A percentile compares a stretch with the other conserved stretches of the same genome.
Conservation (phyloP, 2,888 invertebrate genomes). For the Mamestra brassicae region DNA sequence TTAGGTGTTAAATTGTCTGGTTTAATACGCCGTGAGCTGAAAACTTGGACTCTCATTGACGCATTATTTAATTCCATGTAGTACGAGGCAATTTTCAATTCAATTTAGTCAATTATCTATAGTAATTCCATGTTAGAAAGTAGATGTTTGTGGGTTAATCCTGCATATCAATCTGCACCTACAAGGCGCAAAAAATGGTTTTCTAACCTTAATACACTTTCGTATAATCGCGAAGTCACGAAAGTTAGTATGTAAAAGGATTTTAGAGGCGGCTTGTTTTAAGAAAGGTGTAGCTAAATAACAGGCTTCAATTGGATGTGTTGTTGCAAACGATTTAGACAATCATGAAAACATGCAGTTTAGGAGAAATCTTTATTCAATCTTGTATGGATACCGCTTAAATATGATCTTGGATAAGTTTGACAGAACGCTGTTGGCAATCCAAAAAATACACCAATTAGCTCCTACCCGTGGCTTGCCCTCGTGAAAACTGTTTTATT, state of each 20-base stretch:
- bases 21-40: neutral
- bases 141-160: conserved; percentile 38
- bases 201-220: conserved; percentile 28
- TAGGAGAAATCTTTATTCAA: neutral
- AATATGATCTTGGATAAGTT: neutral
- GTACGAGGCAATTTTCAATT: conserved; percentile 14
- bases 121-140: conserved; percentile 53
- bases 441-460: no score
- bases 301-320: neutral
- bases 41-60: neutral
- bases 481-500: no score
- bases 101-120: conserved; percentile 48
- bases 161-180: conserved; percentile 50
- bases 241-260: conserved; percentile 7
- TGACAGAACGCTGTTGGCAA: neutral
- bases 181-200: conserved; percentile 36
- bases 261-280: conserved; percentile 17
- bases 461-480: no score
- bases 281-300: neutral
- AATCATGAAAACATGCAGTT: neutral
- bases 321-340: neutral
- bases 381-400: neutral
- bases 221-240: conserved; percentile 24
- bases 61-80: conserved; percentile 8
- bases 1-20: conserved; percentile 24